Percentiles rank a stretch among this genome's conserved stretches.
These are phyloP conservation scores for Apamea anceps DNA, from an alignment of 2,888 invertebrate genomes.

Conservation along the genomic window DNA sequence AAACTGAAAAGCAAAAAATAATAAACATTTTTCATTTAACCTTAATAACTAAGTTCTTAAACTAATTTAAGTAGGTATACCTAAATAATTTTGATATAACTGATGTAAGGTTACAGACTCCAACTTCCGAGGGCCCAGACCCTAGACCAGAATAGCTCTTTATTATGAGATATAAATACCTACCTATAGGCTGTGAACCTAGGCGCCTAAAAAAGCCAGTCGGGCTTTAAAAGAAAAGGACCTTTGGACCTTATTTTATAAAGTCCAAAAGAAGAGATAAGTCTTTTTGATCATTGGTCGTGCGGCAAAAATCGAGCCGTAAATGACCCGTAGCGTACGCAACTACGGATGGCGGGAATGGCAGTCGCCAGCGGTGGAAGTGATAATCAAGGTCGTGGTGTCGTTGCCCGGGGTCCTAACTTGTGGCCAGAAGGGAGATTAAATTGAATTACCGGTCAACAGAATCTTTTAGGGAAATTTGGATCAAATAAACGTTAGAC, in stretches of 20 bases:
- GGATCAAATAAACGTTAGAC: neutral
- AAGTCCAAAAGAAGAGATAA: neutral
- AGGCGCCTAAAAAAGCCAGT: neutral
- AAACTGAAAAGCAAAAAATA: no score
- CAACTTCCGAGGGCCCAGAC: neutral
- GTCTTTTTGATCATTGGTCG: neutral
- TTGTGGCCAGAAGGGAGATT: constrained; percentile 20
- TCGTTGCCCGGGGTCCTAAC: constrained; percentile 12
- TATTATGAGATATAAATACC: neutral
- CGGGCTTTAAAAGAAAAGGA: neutral
- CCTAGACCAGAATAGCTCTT: neutral
- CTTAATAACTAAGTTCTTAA: no score
- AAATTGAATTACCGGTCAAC: constrained; percentile 20
- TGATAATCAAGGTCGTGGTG: constrained; percentile 24
- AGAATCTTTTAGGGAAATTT: neutral
- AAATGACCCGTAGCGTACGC: neutral
- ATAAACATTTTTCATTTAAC: no score
- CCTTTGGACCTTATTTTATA: neutral
- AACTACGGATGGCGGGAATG: constrained; percentile 13
- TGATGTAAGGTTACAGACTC: neutral
- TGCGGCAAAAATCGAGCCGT: neutral
- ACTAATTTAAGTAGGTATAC: no score
- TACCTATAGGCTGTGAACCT: neutral
- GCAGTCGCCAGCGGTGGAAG: constrained; percentile 14
- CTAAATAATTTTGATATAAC: no score